Evolutionary conservation across 2,797 vertebrate genomes (phyloP).

Genomic region (Okamejei kenojei): DNA sequence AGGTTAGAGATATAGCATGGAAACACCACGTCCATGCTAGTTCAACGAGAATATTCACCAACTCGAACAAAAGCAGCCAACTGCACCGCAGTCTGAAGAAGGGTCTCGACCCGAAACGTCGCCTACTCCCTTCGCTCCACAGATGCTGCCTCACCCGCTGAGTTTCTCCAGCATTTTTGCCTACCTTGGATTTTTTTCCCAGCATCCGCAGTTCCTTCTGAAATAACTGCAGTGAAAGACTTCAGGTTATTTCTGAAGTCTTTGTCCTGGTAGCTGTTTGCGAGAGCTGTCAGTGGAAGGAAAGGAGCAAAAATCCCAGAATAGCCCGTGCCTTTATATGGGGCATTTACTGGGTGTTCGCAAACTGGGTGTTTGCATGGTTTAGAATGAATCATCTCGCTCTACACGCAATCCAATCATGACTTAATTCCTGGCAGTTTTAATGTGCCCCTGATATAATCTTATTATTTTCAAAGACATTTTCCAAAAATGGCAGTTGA

Average conservation of each 20-base stretch:
- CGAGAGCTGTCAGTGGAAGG: background rate
- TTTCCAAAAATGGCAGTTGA: conserved; percentile 36
- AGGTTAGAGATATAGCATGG: too few relatives aligned
- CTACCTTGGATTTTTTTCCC: too few relatives aligned
- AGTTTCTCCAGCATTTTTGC: too few relatives aligned
- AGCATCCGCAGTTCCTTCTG: too few relatives aligned
- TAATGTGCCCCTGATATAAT: background rate
- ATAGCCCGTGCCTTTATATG: conserved; percentile 22
- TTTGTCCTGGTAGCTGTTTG: background rate
- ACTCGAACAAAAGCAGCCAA: background rate
- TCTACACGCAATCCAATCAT: background rate
- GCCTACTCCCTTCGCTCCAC: too few relatives aligned
- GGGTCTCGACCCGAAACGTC: too few relatives aligned
- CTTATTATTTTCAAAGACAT: background rate
- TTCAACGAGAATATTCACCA: background rate
- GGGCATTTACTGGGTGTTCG: background rate
- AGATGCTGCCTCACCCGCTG: too few relatives aligned
- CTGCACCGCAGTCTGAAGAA: background rate
- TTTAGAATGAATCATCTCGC: background rate
- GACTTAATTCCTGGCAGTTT: conserved; percentile 35
- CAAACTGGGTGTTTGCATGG: background rate
- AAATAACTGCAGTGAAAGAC: background rate
- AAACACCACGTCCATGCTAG: too few relatives aligned
- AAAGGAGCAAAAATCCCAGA: background rate
- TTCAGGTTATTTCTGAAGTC: background rate